Evolutionary conservation across 2,888 invertebrate species (phyloP).

Genomic region (Eumerus sabulonum): DNA sequence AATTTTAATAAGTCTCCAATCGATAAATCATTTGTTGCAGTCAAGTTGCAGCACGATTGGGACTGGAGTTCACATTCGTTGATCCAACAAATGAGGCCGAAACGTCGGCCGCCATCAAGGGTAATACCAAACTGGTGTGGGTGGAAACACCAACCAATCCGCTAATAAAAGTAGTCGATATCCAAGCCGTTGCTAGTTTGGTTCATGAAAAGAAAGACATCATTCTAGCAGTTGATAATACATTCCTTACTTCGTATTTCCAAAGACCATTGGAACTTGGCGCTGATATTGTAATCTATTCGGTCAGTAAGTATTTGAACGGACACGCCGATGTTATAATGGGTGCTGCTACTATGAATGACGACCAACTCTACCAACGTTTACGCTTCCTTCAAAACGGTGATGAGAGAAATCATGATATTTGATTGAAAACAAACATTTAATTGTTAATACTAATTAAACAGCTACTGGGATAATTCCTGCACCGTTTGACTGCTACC

Average conservation of each 20-base stretch:
- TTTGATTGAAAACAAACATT: no score
- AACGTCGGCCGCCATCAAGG: slow-evolving; percentile 85
- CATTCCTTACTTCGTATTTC: slow-evolving; percentile 94
- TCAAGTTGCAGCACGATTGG: slow-evolving; percentile 83
- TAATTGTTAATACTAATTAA: not conserved
- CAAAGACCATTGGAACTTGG: slow-evolving; percentile 95
- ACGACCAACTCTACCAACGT: slow-evolving; percentile 84
- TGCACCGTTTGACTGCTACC: slow-evolving; percentile 96
- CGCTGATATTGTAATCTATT: slow-evolving; percentile 94
- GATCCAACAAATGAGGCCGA: slow-evolving; percentile 86
- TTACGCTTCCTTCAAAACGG: slow-evolving; percentile 93
- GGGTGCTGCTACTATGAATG: slow-evolving; percentile 91
- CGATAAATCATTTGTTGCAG: slow-evolving; percentile 81
- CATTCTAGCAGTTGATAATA: slow-evolving; percentile 93
- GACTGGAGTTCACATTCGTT: slow-evolving; percentile 87
- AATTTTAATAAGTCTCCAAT: not conserved
- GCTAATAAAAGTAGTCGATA: slow-evolving; percentile 92
- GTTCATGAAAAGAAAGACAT: slow-evolving; percentile 80
- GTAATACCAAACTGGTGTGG: slow-evolving; percentile 96
- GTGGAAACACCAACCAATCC: slow-evolving; percentile 98
- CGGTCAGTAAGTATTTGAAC: slow-evolving; percentile 98
- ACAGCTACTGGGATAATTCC: slow-evolving; percentile 88
- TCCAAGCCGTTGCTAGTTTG: slow-evolving; percentile 84
- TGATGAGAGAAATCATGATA: slow-evolving; percentile 73
- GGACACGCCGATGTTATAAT: slow-evolving; percentile 98